Conservation (phyloP, 2,113 vertebrate species). For the Otis tarda region DNA sequence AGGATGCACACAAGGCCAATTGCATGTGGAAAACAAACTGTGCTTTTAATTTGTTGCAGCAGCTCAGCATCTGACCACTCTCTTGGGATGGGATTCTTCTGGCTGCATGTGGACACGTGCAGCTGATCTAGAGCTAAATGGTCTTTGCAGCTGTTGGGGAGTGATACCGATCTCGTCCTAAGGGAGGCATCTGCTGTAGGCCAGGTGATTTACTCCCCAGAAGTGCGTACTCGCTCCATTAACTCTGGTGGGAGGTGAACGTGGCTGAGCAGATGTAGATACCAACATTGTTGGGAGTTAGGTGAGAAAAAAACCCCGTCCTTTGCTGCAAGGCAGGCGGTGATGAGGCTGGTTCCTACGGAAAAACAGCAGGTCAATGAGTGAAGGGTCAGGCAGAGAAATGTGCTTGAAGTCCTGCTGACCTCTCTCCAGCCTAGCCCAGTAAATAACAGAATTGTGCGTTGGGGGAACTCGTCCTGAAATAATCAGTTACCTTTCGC, state of each 20-base stretch:
- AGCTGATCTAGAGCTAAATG: background rate
- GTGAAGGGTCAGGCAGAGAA: background rate
- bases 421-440: background rate
- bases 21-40: background rate
- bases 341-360: background rate
- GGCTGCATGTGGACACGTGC: background rate
- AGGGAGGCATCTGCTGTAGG: constrained; percentile 3
- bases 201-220: background rate
- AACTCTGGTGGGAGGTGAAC: background rate
- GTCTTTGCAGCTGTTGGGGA: background rate
- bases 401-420: background rate
- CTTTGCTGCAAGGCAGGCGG: background rate
- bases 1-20: background rate
- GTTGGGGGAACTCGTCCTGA: background rate
- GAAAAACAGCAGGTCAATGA: background rate
- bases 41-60: background rate
- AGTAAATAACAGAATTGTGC: background rate
- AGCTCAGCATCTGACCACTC: background rate
- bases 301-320: background rate
- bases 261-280: constrained; percentile 31
- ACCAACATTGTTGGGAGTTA: background rate
- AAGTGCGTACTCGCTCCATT: background rate
- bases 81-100: background rate
- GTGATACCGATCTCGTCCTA: constrained; percentile 7
- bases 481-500: background rate